These are phyloP conservation scores for Ellobium chinense DNA, from an alignment of 2,888 invertebrate genomes.

Conservation along the genomic window DNA sequence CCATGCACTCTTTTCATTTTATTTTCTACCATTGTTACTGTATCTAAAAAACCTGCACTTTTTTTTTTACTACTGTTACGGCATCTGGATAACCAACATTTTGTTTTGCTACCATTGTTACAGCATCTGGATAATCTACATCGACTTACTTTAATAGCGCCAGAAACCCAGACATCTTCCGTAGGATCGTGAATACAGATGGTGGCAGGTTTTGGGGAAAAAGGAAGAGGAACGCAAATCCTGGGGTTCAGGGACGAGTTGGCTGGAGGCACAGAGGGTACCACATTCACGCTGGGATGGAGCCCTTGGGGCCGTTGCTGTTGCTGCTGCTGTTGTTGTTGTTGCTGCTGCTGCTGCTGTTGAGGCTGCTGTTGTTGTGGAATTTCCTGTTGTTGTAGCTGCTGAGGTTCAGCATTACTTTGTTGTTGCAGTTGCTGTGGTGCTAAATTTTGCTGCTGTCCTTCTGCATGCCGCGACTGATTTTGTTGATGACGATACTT, in stretches of 20 bases:
- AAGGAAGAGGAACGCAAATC: not conserved
- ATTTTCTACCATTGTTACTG: no score
- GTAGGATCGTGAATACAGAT: conserved; percentile 2
- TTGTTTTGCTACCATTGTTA: not conserved
- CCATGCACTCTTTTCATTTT: no score
- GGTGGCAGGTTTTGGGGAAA: not conserved
- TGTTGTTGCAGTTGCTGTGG: not conserved
- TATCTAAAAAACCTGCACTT: no score
- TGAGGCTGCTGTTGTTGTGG: not conserved
- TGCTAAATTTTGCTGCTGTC: no score
- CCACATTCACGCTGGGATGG: not conserved
- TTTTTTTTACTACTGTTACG: no score
- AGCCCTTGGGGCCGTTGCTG: not conserved
- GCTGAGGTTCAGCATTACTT: not conserved
- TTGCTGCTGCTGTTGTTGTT: not conserved
- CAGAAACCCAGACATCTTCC: not conserved
- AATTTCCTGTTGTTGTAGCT: not conserved
- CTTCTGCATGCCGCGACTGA: no score
- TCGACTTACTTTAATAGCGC: not conserved
- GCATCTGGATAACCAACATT: no score
- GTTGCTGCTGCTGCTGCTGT: not conserved
- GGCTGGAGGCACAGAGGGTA: not conserved
- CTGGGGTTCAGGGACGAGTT: not conserved
- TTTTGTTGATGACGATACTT: no score
- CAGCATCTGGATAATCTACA: not conserved